A percentile compares a stretch with the other conserved stretches of the same genome.
These are phyloP conservation scores for Entomobrya proxima DNA, from an alignment of 2,888 invertebrate genomes.

Conservation along the genomic window DNA sequence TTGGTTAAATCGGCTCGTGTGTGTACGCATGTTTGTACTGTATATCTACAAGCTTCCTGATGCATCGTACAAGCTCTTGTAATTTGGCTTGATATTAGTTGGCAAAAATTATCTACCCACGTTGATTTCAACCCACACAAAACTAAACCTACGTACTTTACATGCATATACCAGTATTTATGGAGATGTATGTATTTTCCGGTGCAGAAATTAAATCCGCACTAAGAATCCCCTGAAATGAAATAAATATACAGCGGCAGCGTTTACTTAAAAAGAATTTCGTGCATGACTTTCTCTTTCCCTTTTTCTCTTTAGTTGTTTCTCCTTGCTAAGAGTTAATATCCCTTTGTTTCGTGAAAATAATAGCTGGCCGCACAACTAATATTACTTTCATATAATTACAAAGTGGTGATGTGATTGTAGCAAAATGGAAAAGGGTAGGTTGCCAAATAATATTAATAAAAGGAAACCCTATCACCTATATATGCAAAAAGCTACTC, in stretches of 20 bases:
- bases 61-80: too few relatives aligned
- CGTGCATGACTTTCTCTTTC: conserved; percentile 38
- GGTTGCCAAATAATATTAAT: too few relatives aligned
- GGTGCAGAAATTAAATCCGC: neutral
- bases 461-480: too few relatives aligned
- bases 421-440: neutral
- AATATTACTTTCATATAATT: conserved; percentile 32
- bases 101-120: too few relatives aligned
- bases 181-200: neutral
- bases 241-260: neutral
- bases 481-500: too few relatives aligned
- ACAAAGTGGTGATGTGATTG: conserved; percentile 5
- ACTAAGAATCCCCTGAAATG: neutral
- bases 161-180: too few relatives aligned
- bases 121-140: too few relatives aligned
- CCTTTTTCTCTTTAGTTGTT: neutral
- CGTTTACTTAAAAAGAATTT: neutral
- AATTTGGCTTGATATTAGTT: too few relatives aligned
- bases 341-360: conserved; percentile 1
- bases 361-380: neutral
- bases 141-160: too few relatives aligned
- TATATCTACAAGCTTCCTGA: too few relatives aligned
- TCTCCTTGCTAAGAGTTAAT: neutral
- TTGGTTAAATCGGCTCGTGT: too few relatives aligned
- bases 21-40: too few relatives aligned